These are phyloP conservation scores for Illadopsis cleaveri DNA, from an alignment of 2,113 vertebrate genomes.

Conservation along the genomic window DNA sequence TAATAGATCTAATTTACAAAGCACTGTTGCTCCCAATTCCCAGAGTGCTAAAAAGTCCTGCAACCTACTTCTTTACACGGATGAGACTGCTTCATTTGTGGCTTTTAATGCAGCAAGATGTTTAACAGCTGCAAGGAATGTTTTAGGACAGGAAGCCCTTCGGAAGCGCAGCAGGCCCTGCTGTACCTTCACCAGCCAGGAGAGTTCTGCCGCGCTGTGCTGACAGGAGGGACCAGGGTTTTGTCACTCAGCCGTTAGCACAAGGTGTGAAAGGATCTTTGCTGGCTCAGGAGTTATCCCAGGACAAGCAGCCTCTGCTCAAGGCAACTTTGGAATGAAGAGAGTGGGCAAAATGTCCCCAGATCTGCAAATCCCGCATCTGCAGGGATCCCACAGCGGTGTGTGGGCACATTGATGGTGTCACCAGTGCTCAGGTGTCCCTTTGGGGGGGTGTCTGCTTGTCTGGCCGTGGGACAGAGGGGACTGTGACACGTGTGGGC, in stretches of 20 bases:
- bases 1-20: slow-evolving; percentile 51
- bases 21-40: slow-evolving; percentile 18
- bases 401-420: background rate
- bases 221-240: background rate
- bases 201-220: background rate
- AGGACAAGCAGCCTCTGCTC: background rate
- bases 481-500: background rate
- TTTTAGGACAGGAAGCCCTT: background rate
- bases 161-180: background rate
- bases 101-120: slow-evolving; percentile 26
- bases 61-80: slow-evolving; percentile 6
- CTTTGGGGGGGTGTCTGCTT: background rate
- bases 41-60: slow-evolving; percentile 9
- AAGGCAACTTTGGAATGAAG: too few species aligned
- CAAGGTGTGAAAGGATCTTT: background rate
- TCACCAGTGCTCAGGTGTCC: background rate
- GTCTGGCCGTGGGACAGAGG: background rate
- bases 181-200: background rate
- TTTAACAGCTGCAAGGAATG: slow-evolving; percentile 1
- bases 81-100: background rate
- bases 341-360: background rate
- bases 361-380: background rate
- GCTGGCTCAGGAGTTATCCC: background rate
- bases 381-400: fast-evolving
- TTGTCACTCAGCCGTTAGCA: background rate